phyloP scores from a whole-genome alignment of 2,888 invertebrate genomes.

The Auanema sp. region DNA sequence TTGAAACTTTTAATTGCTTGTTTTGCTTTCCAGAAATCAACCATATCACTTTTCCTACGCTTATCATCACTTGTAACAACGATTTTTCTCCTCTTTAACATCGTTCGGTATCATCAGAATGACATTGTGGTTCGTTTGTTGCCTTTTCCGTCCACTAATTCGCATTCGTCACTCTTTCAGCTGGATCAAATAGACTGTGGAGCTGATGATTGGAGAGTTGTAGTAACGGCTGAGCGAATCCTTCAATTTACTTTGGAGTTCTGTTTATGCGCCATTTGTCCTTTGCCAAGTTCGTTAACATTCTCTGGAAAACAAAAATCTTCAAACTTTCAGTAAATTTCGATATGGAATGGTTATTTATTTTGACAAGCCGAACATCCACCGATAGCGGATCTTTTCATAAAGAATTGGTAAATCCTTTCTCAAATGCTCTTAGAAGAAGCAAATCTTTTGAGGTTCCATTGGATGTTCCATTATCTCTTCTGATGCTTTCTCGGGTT shows the following conservation, averaged over 20 bases:
- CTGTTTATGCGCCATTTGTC: slow-evolving; percentile 86
- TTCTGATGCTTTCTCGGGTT: slow-evolving; percentile 97
- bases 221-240: slow-evolving; percentile 96
- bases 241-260: slow-evolving; percentile 76
- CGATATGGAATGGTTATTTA: slow-evolving; percentile 40
- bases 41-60: slow-evolving; percentile 48
- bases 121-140: slow-evolving; percentile 51
- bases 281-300: slow-evolving; percentile 27
- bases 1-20: background rate
- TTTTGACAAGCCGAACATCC: slow-evolving; percentile 22
- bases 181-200: slow-evolving; percentile 99
- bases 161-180: slow-evolving; percentile 69
- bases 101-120: slow-evolving; percentile 60
- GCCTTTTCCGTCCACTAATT: background rate
- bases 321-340: slow-evolving; percentile 20
- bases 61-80: slow-evolving; percentile 51
- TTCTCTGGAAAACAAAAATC: background rate
- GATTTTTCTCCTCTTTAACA: slow-evolving; percentile 49
- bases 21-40: slow-evolving; percentile 30
- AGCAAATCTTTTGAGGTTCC: slow-evolving; percentile 74
- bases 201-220: slow-evolving; percentile 99
- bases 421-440: background rate
- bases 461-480: slow-evolving; percentile 91
- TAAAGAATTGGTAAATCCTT: slow-evolving; percentile 11
- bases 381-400: slow-evolving; percentile 15